phyloP scores from a whole-genome alignment of 2,888 invertebrate species.

The Papilio elwesi region DNA sequence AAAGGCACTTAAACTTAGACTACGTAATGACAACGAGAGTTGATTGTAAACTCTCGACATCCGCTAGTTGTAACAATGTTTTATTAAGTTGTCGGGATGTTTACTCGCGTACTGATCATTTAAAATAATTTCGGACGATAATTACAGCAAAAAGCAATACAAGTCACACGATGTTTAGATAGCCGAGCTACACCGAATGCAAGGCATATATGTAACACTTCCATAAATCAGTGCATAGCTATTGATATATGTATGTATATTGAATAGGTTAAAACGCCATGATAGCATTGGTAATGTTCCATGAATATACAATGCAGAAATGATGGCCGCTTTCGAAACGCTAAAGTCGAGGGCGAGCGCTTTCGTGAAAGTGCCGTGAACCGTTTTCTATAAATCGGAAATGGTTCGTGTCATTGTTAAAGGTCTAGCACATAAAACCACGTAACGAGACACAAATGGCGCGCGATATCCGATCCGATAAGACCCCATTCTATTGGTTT shows the following conservation, averaged over 20 bases:
- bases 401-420: slow-evolving; percentile 38
- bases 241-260: background rate
- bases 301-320: slow-evolving; percentile 40
- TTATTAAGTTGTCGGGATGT: slow-evolving; percentile 23
- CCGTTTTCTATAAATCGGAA: slow-evolving; percentile 39
- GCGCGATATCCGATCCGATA: slow-evolving; percentile 47
- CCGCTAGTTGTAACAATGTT: slow-evolving; percentile 17
- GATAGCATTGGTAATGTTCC: slow-evolving; percentile 50
- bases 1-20: slow-evolving; percentile 25
- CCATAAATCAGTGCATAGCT: background rate
- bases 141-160: background rate
- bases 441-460: slow-evolving; percentile 39
- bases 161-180: background rate
- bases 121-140: background rate
- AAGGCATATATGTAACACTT: background rate
- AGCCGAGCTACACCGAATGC: too few relatives aligned
- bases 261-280: slow-evolving; percentile 1
- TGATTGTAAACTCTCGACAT: slow-evolving; percentile 16
- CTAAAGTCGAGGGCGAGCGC: slow-evolving; percentile 23
- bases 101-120: slow-evolving; percentile 26
- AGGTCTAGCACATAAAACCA: slow-evolving; percentile 37
- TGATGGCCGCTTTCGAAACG: slow-evolving; percentile 37
- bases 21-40: slow-evolving; percentile 18
- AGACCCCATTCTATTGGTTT: slow-evolving; percentile 57
- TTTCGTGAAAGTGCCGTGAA: slow-evolving; percentile 36